Conservation (phyloP, 1,140 invertebrate genomes). For the Heliconius hewitsoni region DNA sequence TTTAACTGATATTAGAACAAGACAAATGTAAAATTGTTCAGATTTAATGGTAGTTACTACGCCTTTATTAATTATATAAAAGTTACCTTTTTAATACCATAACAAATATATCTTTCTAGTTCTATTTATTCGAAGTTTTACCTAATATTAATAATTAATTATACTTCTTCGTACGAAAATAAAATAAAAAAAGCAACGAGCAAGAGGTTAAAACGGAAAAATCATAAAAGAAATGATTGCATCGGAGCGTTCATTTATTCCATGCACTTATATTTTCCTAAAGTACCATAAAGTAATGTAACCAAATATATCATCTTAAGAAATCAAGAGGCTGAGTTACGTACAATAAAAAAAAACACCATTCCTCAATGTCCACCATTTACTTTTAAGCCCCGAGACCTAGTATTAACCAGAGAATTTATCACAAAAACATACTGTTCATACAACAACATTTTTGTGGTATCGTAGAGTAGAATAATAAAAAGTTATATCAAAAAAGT, state of each 20-base stretch:
- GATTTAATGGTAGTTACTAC: too few species aligned
- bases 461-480: slow-evolving; percentile 17
- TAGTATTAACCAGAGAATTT: background rate
- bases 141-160: background rate
- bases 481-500: slow-evolving; percentile 24
- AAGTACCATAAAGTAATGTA: too few species aligned
- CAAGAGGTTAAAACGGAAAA: slow-evolving; percentile 51
- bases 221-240: slow-evolving; percentile 51
- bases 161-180: background rate
- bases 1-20: too few species aligned
- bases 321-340: too few species aligned
- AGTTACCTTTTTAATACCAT: too few species aligned
- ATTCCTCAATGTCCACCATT: background rate
- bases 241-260: slow-evolving; percentile 46
- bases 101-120: too few species aligned
- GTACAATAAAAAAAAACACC: background rate
- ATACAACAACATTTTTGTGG: slow-evolving; percentile 23
- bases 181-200: background rate
- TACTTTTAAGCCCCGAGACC: background rate
- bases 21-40: too few species aligned
- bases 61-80: too few species aligned
- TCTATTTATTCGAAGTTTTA: background rate
- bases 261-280: background rate
- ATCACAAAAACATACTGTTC: background rate
- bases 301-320: too few species aligned